phyloP scores from a whole-genome alignment of 2,888 invertebrate species.

The Acronicta leporina region DNA sequence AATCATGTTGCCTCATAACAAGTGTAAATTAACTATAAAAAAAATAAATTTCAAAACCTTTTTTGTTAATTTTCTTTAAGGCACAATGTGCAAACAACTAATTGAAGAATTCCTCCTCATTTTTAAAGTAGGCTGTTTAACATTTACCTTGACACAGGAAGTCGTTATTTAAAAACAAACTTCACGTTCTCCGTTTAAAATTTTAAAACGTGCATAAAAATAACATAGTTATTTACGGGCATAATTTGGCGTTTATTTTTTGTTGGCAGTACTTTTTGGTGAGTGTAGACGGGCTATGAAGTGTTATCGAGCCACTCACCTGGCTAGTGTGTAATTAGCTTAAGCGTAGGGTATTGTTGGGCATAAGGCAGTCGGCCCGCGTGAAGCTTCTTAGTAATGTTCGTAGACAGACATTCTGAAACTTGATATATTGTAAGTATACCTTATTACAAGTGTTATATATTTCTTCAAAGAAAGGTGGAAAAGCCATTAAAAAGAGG shows the following conservation, averaged over 20 bases:
- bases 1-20: slow-evolving; percentile 17
- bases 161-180: slow-evolving; percentile 49
- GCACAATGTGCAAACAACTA: slow-evolving; percentile 38
- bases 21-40: slow-evolving; percentile 7
- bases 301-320: slow-evolving; percentile 71
- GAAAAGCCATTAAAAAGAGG: too few species aligned
- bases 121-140: slow-evolving; percentile 50
- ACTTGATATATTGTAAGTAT: slow-evolving; percentile 20
- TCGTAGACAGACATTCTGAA: slow-evolving; percentile 44
- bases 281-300: slow-evolving; percentile 56
- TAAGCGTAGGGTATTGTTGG: slow-evolving; percentile 63
- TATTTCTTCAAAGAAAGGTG: too few species aligned
- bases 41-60: background rate
- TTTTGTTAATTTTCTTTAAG: slow-evolving; percentile 27
- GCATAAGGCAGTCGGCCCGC: slow-evolving; percentile 25
- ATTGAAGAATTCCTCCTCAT: slow-evolving; percentile 39
- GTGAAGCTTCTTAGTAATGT: slow-evolving; percentile 46
- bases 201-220: slow-evolving; percentile 47
- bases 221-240: slow-evolving; percentile 52
- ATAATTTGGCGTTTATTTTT: slow-evolving; percentile 46
- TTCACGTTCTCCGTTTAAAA: slow-evolving; percentile 40
- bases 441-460: background rate
- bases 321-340: slow-evolving; percentile 68
- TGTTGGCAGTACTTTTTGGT: slow-evolving; percentile 38
- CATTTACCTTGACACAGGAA: slow-evolving; percentile 47